A percentile compares a stretch with the other conserved stretches of the same genome.
These are phyloP conservation scores for Erinaceus europaeus DNA, from an alignment of 2,113 vertebrate species.

Conservation along the genomic window DNA sequence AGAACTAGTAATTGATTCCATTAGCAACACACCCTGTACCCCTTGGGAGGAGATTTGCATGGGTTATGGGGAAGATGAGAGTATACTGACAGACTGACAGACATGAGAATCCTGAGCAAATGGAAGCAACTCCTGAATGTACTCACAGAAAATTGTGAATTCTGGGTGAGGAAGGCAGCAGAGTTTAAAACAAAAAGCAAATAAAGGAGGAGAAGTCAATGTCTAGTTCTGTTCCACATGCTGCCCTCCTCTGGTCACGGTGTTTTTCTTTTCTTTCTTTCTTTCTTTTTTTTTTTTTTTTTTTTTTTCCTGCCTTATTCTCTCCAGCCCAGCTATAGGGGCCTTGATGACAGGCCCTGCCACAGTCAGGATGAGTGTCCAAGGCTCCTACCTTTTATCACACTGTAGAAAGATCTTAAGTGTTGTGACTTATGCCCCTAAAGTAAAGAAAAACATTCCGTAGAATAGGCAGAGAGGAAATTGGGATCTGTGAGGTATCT, in stretches of 20 bases:
- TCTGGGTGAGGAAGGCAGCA: not conserved
- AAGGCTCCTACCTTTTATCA: not conserved
- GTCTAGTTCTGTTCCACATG: not conserved
- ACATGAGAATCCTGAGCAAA: not conserved
- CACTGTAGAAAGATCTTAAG: not conserved
- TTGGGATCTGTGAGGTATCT: not conserved
- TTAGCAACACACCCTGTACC: too few species aligned
- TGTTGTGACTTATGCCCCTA: constrained; percentile 10
- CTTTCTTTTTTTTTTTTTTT: too few species aligned
- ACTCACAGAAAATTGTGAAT: too few species aligned
- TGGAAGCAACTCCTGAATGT: not conserved
- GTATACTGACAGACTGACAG: not conserved
- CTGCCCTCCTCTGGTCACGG: not conserved
- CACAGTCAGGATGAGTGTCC: not conserved
- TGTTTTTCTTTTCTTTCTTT: too few species aligned
- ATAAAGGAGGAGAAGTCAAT: not conserved
- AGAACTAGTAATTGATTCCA: not conserved
- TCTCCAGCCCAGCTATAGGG: not conserved
- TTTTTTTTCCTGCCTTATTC: constrained; percentile 3
- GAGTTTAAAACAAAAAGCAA: too few species aligned
- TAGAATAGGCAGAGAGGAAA: not conserved
- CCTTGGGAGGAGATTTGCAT: not conserved
- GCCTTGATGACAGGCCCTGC: not conserved
- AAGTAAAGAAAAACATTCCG: not conserved
- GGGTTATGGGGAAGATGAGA: not conserved